Percentiles rank a stretch among this genome's conserved stretches.
phyloP scores from a whole-genome alignment of 2,888 invertebrate genomes.

The Zelleria hepariella region DNA sequence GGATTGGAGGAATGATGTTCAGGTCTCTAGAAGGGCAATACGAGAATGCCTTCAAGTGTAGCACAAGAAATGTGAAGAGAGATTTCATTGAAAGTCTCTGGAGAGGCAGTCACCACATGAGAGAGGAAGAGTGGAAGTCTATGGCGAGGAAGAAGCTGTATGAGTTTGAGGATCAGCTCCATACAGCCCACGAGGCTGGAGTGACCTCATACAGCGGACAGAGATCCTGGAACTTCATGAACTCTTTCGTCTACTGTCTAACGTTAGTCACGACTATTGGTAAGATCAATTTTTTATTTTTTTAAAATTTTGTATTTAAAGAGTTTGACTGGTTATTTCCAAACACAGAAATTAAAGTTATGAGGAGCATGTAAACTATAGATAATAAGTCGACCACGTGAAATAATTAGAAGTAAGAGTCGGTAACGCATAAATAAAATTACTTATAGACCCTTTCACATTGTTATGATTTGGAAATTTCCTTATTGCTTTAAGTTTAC shows the following conservation, averaged over 20 bases:
- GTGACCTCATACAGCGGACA: conserved; percentile 87
- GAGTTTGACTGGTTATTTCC: no score
- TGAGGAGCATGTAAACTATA: no score
- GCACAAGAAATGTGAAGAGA: conserved; percentile 87
- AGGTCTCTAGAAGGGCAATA: conserved; percentile 87
- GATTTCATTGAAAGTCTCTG: conserved; percentile 89
- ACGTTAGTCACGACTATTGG: conserved; percentile 92
- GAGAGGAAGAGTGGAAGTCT: conserved; percentile 92
- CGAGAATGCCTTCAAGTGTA: conserved; percentile 89
- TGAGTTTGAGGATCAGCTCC: conserved; percentile 89
- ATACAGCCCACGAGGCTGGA: conserved; percentile 87
- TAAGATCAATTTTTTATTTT: conserved; percentile 56
- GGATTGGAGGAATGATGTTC: conserved; percentile 85
- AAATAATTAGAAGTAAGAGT: no score
- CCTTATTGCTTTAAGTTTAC: no score
- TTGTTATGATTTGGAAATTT: no score
- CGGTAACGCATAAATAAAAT: no score
- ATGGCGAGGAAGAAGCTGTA: conserved; percentile 84
- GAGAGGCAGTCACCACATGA: conserved; percentile 84
- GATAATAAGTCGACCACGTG: no score
- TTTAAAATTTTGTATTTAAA: neutral
- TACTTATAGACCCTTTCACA: no score
- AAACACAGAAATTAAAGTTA: no score
- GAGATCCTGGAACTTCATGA: conserved; percentile 89
- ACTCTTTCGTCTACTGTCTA: conserved; percentile 87